Base-by-base conservation (phyloP, 2,888 invertebrate genomes). In the Sialis lutaria region DNA sequence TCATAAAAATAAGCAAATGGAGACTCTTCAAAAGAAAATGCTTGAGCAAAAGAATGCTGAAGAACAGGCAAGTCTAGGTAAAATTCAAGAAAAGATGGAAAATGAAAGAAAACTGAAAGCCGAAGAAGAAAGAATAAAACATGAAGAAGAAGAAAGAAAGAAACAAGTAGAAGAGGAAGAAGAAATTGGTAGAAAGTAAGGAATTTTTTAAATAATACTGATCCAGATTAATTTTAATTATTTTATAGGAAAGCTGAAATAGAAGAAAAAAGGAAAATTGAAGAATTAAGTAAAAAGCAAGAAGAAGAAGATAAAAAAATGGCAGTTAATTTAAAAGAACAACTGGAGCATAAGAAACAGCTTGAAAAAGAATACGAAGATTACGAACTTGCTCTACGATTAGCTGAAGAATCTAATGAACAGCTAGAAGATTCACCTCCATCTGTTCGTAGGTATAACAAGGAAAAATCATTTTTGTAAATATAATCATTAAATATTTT, bases 331-430 rank as follows among this genome's bases (percentile, higher is more conserved):
- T 64, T 83, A 48, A 82, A 81, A 67, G 71, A 67, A 33, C 81
- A 84, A 64, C 59, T 83, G 54, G 79, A 81, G 53, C 76, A 75
- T 51, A 77, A 87, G 48, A 83, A 88, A 53, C 77, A 80, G 54
- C 64, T 90, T 55, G 93, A 96, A 60, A 95, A 96, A 66, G 96
- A 97, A 63, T 73, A 90, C 49, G 76, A 92, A 50, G 97, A 97
- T 67, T 85, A 90, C 62, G 93, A 96, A 60, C 71, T 97, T 68
- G 96, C 96, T 0, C 70, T 92, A 42, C 73, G 95, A 50, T 70
- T 97, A 49, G 95, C 93, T n/a, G 80, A 82, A 58, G 95, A 90
- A 63, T 83, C 82, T 6, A 84, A 87, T 56, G 85, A 85, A 1
- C 84, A 84, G 59, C 78, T 88, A 4, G 86, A 88, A 57, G 87